Evolutionary conservation across 2,113 vertebrate genomes (phyloP), one percentile per base, ranked within the genome.

Genomic region (Vimba vimba): DNA sequence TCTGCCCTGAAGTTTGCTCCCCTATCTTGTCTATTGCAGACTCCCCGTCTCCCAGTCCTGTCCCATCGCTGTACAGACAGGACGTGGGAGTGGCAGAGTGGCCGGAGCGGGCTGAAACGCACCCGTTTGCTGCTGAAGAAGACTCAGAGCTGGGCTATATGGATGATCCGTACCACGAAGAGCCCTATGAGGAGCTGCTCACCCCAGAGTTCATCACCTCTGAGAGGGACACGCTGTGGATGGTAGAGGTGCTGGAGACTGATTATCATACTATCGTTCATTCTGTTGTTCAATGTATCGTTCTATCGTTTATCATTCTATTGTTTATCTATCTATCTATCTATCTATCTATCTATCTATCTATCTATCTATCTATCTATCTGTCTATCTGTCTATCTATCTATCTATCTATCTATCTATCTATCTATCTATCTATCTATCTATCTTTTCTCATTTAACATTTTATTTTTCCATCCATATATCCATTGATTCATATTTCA

Each of bases 161-260:
- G 95, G 95, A 96, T 19, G 95, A 96, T 59, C 92, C 94, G 0
- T 95, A 95, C 87, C 94, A 95, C 23, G 95, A 96, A 84, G 95
- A 96, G 74, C 91, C 92, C 0, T 95, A 94, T 9, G 95, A 96
- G 87, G 95, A 96, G 87, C 92, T 96, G 76, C 93, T 95, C n/a
- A 94, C 94, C 4, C 93, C 94, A 6, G 94, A 94, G 17, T 95
- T 95, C 89, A 94, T 95, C 82, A 94, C 89, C 85, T 90, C 94
- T 59, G 95, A 95, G 89, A 93, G 94, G 86, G 95, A 96, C 66
- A 92, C 94, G 0, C 92, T 95, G 6, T 95, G 95, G 89, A 94
- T 95, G 89, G 94, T 94, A 33, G 95, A 96, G 95, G 94, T 96
- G 74, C 89, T n/a, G 27, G 27, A 60, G 11, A 64, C 36, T 39